Conservation (phyloP, 2,888 invertebrate species). For the Pristionchus mayeri region DNA sequence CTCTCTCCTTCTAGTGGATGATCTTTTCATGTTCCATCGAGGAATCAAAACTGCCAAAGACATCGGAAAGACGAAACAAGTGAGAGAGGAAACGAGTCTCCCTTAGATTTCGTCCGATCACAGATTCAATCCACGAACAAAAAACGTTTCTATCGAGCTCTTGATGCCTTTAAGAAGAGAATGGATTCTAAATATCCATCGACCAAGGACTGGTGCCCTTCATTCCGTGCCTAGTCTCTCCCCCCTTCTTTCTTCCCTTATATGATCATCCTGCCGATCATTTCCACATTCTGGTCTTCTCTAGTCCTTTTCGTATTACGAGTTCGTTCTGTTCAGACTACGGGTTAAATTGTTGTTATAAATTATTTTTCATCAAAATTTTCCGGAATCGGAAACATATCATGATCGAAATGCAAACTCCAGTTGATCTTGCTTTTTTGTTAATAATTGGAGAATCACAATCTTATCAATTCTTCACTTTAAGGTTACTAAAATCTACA, state of each 20-base stretch:
- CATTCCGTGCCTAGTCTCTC: neutral
- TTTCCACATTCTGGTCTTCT: neutral
- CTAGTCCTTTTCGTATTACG: neutral
- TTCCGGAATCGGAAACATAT: too few species aligned
- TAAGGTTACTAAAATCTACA: too few species aligned
- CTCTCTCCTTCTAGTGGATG: conserved; percentile 28
- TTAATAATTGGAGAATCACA: too few species aligned
- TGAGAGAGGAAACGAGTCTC: neutral
- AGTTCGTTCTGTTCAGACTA: neutral
- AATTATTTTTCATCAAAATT: too few species aligned
- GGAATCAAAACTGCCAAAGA: conserved; percentile 45
- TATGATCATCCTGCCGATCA: too few species aligned
- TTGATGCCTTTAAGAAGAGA: conserved; percentile 18
- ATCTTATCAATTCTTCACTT: too few species aligned
- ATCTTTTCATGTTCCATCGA: conserved; percentile 47
- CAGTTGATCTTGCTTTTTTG: too few species aligned
- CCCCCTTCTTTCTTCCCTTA: too few species aligned
- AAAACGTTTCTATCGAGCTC: conserved; percentile 26
- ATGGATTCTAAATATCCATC: conserved; percentile 9
- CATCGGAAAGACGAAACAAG: conserved; percentile 43
- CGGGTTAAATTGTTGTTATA: neutral
- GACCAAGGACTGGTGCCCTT: conserved; percentile 8
- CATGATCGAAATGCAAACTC: too few species aligned
- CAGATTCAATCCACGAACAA: conserved; percentile 27
- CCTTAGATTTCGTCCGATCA: neutral